Evolutionary conservation across 2,888 invertebrate genomes (phyloP).

Genomic region (Deladenus siricidicola): DNA sequence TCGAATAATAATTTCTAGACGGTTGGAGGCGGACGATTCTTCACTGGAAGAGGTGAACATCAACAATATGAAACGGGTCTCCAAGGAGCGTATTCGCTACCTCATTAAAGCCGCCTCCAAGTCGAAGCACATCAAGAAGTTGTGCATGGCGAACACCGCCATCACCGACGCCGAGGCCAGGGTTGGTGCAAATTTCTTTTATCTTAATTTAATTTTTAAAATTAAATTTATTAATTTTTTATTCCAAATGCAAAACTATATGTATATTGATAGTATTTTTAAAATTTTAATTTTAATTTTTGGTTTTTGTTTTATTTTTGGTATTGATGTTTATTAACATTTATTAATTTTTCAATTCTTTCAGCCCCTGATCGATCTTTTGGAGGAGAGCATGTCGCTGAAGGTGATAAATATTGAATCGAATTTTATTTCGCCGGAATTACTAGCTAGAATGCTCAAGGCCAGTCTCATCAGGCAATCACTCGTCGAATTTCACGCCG

Average conservation of each 20-base stretch:
- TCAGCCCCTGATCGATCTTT: slow-evolving; percentile 46
- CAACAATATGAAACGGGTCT: slow-evolving; percentile 98
- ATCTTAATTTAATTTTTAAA: neutral
- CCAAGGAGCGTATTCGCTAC: slow-evolving; percentile 83
- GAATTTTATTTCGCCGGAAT: slow-evolving; percentile 85
- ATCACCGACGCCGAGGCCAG: slow-evolving; percentile 77
- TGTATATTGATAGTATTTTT: no score
- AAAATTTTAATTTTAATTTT: neutral
- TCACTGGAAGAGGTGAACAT: slow-evolving; percentile 85
- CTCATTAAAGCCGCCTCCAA: slow-evolving; percentile 76
- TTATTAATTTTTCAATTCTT: no score
- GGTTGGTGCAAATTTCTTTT: slow-evolving; percentile 49
- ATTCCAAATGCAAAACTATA: no score
- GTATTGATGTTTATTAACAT: neutral
- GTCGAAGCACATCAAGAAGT: slow-evolving; percentile 82
- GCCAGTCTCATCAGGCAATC: slow-evolving; percentile 76
- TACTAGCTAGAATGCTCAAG: slow-evolving; percentile 75
- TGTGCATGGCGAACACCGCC: slow-evolving; percentile 86
- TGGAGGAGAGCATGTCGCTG: slow-evolving; percentile 56
- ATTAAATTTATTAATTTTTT: no score
- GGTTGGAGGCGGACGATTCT: slow-evolving; percentile 71
- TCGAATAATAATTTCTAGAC: slow-evolving; percentile 35
- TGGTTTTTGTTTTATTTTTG: neutral
- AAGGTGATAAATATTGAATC: slow-evolving; percentile 67
- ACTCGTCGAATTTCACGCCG: slow-evolving; percentile 87